phyloP scores from a whole-genome alignment of 2,113 vertebrate species.

The Genyomyrus donnyi region DNA sequence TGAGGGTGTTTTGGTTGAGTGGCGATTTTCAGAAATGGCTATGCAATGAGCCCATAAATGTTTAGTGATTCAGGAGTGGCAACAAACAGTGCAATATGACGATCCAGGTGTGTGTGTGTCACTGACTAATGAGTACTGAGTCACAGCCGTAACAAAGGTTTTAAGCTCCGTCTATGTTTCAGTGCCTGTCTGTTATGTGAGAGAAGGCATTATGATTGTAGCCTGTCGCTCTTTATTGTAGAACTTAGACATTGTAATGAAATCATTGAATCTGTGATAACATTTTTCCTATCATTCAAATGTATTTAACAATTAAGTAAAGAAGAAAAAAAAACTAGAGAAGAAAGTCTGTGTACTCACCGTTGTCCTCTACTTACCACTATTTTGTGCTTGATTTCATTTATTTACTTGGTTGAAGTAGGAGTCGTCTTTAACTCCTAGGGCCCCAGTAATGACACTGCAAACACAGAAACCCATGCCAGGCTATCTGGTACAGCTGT shows the following conservation, averaged over 20 bases:
- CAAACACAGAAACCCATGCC: not conserved
- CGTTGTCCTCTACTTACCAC: conserved; percentile 15
- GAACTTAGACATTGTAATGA: conserved; percentile 24
- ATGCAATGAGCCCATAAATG: conserved; percentile 17
- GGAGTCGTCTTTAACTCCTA: not conserved
- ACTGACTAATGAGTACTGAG: conserved; percentile 5
- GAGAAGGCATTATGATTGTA: conserved; percentile 41
- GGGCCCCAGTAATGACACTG: not conserved
- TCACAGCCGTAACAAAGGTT: conserved; percentile 13
- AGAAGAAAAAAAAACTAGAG: conserved; percentile 29
- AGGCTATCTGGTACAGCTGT: not conserved
- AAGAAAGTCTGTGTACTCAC: conserved; percentile 34
- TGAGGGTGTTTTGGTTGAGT: not conserved
- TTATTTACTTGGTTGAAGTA: not conserved
- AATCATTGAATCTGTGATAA: conserved; percentile 30
- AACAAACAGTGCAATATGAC: conserved; percentile 26
- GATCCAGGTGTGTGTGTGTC: conserved; percentile 7
- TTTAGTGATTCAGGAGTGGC: not conserved
- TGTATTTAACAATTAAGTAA: conserved; percentile 56
- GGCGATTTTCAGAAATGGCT: conserved; percentile 15
- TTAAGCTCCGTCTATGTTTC: conserved; percentile 16
- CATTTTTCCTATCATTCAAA: conserved; percentile 39
- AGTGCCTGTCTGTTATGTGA: conserved; percentile 46
- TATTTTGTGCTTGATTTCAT: not conserved
- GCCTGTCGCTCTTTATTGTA: conserved; percentile 32